phyloP scores from a whole-genome alignment of 2,888 invertebrate genomes.

The Cheilosia pagana region DNA sequence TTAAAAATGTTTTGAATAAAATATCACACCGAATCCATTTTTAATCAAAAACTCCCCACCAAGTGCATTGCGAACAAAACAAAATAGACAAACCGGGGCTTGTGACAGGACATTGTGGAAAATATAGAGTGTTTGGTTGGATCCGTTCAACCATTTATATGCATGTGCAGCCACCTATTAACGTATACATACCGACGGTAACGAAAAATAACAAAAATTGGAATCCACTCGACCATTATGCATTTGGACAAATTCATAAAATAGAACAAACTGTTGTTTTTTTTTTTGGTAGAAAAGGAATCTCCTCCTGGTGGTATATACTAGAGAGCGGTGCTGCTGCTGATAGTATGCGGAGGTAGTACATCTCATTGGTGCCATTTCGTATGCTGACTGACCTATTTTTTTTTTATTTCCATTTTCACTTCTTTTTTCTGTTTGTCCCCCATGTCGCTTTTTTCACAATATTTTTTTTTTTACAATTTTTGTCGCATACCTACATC shows the following conservation, averaged over 20 bases:
- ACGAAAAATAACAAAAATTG: slow-evolving; percentile 23
- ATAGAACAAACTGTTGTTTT: slow-evolving; percentile 57
- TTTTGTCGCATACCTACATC: slow-evolving; percentile 52
- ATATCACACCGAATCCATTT: slow-evolving; percentile 72
- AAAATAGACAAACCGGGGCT: slow-evolving; percentile 32
- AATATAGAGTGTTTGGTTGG: slow-evolving; percentile 21
- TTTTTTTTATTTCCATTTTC: slow-evolving; percentile 3
- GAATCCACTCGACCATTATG: slow-evolving; percentile 60
- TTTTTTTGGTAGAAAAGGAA: slow-evolving; percentile 28
- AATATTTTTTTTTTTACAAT: slow-evolving; percentile 46
- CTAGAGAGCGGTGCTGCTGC: neutral
- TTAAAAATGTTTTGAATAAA: slow-evolving; percentile 69
- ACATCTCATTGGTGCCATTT: slow-evolving; percentile 68
- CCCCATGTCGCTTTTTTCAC: slow-evolving; percentile 19
- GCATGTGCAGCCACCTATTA: neutral
- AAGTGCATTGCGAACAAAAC: neutral
- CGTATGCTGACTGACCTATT: slow-evolving; percentile 67
- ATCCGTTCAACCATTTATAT: slow-evolving; percentile 30
- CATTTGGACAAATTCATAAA: slow-evolving; percentile 73
- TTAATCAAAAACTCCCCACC: slow-evolving; percentile 52
- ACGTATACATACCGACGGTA: slow-evolving; percentile 31
- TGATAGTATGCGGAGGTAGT: slow-evolving; percentile 30
- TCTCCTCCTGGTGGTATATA: slow-evolving; percentile 33
- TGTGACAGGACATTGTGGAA: slow-evolving; percentile 33
- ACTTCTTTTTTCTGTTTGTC: slow-evolving; percentile 22